Conservation (phyloP, 2,888 invertebrate species). For the Eremobia ochroleuca region DNA sequence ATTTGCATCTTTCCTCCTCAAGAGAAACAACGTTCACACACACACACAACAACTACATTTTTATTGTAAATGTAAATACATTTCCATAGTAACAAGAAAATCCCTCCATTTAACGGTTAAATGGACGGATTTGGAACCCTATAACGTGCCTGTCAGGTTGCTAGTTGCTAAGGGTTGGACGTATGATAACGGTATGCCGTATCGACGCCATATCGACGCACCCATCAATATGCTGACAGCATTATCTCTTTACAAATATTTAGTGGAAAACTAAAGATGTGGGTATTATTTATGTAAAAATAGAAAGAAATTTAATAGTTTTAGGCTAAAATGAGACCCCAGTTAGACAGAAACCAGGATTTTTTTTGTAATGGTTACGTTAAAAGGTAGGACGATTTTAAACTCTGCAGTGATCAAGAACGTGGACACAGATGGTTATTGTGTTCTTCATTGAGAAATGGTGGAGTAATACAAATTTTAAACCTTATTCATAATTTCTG, state of each 20-base stretch:
- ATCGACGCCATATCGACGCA: slow-evolving; percentile 5
- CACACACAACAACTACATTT: too few species aligned
- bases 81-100: not conserved
- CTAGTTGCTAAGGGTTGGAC: slow-evolving; percentile 26
- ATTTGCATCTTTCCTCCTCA: too few species aligned
- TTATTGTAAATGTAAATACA: not conserved
- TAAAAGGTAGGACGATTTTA: not conserved
- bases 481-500: not conserved
- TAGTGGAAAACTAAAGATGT: not conserved
- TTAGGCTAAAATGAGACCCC: not conserved
- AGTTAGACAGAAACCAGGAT: not conserved
- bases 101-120: slow-evolving; percentile 1
- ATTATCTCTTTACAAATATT: slow-evolving; percentile 27
- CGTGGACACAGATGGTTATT: not conserved
- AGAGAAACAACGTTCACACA: too few species aligned
- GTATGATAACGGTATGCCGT: slow-evolving; percentile 42
- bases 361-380: not conserved
- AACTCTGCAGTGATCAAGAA: not conserved
- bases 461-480: not conserved
- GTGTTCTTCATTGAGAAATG: not conserved
- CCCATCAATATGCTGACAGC: slow-evolving; percentile 14
- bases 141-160: slow-evolving; percentile 10
- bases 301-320: not conserved
- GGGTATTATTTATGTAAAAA: slow-evolving; percentile 21
- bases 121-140: slow-evolving; percentile 2